These are phyloP conservation scores for Aporophyla nigra DNA, from an alignment of 2,888 invertebrate species.

Conservation along the genomic window DNA sequence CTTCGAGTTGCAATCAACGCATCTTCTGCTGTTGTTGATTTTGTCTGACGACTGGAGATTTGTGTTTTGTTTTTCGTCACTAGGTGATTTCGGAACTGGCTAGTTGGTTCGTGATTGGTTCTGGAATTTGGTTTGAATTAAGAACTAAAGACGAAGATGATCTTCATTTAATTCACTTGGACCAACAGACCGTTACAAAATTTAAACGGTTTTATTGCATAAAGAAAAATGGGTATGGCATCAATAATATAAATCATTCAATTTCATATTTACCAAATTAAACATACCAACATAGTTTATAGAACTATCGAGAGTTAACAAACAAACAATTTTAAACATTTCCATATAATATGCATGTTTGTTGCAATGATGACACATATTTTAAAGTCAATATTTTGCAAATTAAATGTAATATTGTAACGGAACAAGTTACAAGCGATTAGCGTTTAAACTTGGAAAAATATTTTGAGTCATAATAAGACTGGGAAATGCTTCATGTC, in stretches of 20 bases:
- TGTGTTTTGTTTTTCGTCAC: slow-evolving; percentile 15
- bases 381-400: slow-evolving; percentile 68
- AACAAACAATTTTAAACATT: slow-evolving; percentile 36
- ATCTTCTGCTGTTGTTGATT: slow-evolving; percentile 48
- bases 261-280: slow-evolving; percentile 15
- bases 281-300: neutral
- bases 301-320: slow-evolving; percentile 13
- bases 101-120: neutral
- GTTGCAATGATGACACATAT: slow-evolving; percentile 57
- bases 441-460: slow-evolving; percentile 4
- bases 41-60: neutral
- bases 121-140: neutral
- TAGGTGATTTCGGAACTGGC: neutral
- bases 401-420: slow-evolving; percentile 39
- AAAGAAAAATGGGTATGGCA: too few species aligned
- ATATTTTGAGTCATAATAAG: too few species aligned
- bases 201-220: neutral
- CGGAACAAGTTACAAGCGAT: slow-evolving; percentile 27
- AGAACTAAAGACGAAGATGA: neutral
- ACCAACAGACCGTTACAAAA: neutral
- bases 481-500: neutral
- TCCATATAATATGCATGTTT: slow-evolving; percentile 29
- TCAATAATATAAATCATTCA: slow-evolving; percentile 6
- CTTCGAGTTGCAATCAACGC: slow-evolving; percentile 68
- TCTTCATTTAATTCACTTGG: neutral